These are phyloP conservation scores for Neoniphon sammara DNA, from an alignment of 2,797 vertebrate genomes.

Conservation along the genomic window DNA sequence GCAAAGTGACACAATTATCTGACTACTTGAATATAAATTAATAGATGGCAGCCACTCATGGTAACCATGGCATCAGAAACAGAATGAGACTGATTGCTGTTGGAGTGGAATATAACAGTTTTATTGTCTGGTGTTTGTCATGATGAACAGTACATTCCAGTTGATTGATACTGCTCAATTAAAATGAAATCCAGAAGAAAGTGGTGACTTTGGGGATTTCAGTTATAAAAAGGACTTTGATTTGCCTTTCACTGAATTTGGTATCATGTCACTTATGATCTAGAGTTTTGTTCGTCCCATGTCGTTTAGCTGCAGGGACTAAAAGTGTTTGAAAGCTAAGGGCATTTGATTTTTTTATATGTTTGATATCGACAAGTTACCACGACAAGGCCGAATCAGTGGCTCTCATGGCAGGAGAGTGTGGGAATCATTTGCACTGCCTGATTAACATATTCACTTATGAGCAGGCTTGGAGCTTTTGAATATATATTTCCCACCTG, in stretches of 20 bases:
- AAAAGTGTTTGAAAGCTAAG: background rate
- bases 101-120: constrained; percentile 7
- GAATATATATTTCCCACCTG: constrained; percentile 81
- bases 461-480: constrained; percentile 54
- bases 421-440: constrained; percentile 48
- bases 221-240: background rate
- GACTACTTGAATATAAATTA: constrained; percentile 39
- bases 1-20: constrained; percentile 46
- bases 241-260: background rate
- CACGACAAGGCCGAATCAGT: constrained; percentile 5
- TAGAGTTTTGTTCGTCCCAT: constrained; percentile 3
- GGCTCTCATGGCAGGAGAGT: constrained; percentile 29
- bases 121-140: constrained; percentile 14
- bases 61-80: constrained; percentile 14
- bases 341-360: background rate
- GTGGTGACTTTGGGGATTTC: background rate
- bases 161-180: background rate
- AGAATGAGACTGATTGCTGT: background rate
- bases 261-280: constrained; percentile 5
- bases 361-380: constrained; percentile 30
- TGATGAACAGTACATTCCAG: background rate
- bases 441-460: constrained; percentile 70
- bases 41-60: constrained; percentile 23
- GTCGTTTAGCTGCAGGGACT: constrained; percentile 15
- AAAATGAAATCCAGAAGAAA: background rate